Evolutionary conservation across 2,113 vertebrate genomes (phyloP).

Genomic region (Burhinus bistriatus): DNA sequence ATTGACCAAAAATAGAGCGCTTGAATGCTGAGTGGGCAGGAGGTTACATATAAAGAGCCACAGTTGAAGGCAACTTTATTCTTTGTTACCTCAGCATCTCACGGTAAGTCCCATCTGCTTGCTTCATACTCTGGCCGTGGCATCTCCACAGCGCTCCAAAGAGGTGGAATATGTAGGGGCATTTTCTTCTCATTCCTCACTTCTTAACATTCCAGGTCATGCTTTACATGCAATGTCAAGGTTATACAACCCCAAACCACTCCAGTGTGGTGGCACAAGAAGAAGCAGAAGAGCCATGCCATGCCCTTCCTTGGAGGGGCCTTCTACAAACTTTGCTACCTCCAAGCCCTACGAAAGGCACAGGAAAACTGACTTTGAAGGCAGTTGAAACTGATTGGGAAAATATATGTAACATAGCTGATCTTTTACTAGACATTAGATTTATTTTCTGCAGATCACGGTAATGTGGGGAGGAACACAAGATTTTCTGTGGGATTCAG

Average conservation of each 20-base stretch:
- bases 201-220: background rate
- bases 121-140: background rate
- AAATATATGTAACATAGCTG: background rate
- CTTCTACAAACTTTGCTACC: background rate
- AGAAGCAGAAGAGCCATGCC: background rate
- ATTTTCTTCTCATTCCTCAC: background rate
- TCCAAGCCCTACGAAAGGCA: background rate
- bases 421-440: background rate
- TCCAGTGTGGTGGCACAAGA: background rate
- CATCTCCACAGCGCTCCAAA: background rate
- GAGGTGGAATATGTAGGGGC: background rate
- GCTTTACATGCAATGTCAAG: background rate
- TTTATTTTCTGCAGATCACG: background rate
- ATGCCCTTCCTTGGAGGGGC: background rate
- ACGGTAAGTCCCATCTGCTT: constrained; percentile 35
- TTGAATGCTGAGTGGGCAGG: constrained; percentile 43
- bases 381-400: background rate
- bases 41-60: constrained; percentile 34
- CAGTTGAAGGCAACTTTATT: background rate
- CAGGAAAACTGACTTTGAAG: background rate
- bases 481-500: background rate
- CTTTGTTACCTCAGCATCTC: constrained; percentile 24
- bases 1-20: constrained; percentile 63
- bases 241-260: background rate
- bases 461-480: background rate